Conservation (phyloP, 2,888 invertebrate genomes). For the Brenthis hecate region DNA sequence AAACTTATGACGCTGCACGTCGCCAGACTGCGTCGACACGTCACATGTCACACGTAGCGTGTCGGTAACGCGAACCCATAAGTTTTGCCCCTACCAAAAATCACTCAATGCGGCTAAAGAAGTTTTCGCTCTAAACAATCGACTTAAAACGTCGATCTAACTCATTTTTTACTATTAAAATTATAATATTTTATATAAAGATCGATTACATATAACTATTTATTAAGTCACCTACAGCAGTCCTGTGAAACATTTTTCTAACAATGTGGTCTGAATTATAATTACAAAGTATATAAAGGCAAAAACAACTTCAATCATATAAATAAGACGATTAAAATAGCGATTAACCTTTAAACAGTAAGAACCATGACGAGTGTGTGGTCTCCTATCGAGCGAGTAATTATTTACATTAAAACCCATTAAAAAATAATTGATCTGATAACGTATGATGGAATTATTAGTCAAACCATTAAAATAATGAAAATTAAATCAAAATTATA, state of each 20-base stretch:
- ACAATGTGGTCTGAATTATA: slow-evolving; percentile 15
- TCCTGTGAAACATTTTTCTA: neutral
- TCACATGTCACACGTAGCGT: too few relatives aligned
- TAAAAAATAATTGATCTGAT: slow-evolving; percentile 39
- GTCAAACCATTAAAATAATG: slow-evolving; percentile 30
- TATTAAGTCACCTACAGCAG: neutral
- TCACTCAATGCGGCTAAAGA: too few relatives aligned
- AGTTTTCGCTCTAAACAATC: too few relatives aligned
- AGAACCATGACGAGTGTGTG: slow-evolving; percentile 35
- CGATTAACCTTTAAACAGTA: slow-evolving; percentile 45
- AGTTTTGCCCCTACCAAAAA: too few relatives aligned
- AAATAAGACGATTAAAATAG: slow-evolving; percentile 40
- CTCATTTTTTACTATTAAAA: too few relatives aligned
- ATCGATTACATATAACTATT: too few relatives aligned
- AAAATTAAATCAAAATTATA: slow-evolving; percentile 13
- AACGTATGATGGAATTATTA: slow-evolving; percentile 33
- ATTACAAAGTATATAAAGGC: slow-evolving; percentile 25
- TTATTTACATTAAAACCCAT: slow-evolving; percentile 37
- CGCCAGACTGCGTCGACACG: too few relatives aligned
- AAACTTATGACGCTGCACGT: too few relatives aligned
- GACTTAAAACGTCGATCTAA: too few relatives aligned
- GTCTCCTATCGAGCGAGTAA: slow-evolving; percentile 35
- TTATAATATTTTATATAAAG: too few relatives aligned
- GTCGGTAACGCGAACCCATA: too few relatives aligned
- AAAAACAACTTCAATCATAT: slow-evolving; percentile 30